Base-by-base conservation (phyloP, 2,797 vertebrate species). In the Prionace glauca region DNA sequence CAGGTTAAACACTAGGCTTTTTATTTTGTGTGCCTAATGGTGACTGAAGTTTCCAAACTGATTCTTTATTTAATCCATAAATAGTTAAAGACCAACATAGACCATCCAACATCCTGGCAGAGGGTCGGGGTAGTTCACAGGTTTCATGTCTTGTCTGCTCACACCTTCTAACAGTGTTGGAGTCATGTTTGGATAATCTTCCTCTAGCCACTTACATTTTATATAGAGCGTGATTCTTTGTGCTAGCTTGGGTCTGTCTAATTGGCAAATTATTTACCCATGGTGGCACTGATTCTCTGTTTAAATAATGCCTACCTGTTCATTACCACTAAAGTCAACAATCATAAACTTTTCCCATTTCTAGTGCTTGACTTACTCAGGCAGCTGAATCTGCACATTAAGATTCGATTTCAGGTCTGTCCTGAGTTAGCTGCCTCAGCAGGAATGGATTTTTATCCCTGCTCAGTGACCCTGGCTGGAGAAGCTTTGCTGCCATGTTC, bases 21-120 rank as follows among this genome's bases (percentile, higher is more conserved):
- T 32, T 32, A 95, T 56, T 74, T 95, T 56, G 3, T 14, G 0
- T 56, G 50, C 11, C 93, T 16, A 36, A 41, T 24, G 62, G 62
- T 92, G 11, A 92, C 90, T 92, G 62, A 20, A 77, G 71, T 56
- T 92, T 95, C 71, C 45, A 95, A 56, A 50, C 16, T 26, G 50
- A 10, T 56, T 22, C 26, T 74, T 95, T 12, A 72, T 94, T 29
- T 74, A 95, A 95, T 95, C 69, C 71, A 74, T 72, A 95, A 95
- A 45, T 71, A 72, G 67, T 50, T 32, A 72, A 69, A 18, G 14
- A 32, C 2, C 26, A 32, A 5, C 26, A n/a, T 56, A n/a, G 56
- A 22, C 24, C 7, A 29, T 77, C 72, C 29, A 74, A n/a, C 74
- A 12, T 24, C 3, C 32, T 77, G 74, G 32, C 1, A 2, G 74